Evolutionary conservation across 2,888 invertebrate genomes (phyloP).

Genomic region (Acronicta leporina): DNA sequence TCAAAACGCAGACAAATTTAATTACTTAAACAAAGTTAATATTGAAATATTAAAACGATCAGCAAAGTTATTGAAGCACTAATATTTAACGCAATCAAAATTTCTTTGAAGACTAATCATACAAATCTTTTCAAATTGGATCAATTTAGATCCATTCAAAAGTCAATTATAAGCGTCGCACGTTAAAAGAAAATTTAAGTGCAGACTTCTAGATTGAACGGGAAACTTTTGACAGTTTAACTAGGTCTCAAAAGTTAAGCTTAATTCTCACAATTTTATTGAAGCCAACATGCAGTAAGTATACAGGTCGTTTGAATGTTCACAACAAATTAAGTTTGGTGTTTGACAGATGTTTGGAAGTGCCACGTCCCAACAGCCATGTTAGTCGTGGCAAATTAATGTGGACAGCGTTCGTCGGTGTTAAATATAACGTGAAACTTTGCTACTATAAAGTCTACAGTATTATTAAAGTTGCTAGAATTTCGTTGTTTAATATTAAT

Average conservation of each 20-base stretch:
- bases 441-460: conserved; percentile 26
- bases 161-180: conserved; percentile 58
- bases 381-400: conserved; percentile 41
- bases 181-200: conserved; percentile 49
- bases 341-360: conserved; percentile 37
- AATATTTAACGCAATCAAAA: conserved; percentile 20
- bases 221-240: conserved; percentile 53
- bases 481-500: conserved; percentile 12
- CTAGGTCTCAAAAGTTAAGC: conserved; percentile 38
- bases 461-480: conserved; percentile 24
- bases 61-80: conserved; percentile 20
- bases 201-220: conserved; percentile 50
- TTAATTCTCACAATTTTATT: conserved; percentile 39
- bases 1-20: conserved; percentile 14
- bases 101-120: conserved; percentile 22
- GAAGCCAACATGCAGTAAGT: conserved; percentile 18
- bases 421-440: conserved; percentile 34
- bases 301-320: conserved; percentile 34
- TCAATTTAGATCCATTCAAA: conserved; percentile 45
- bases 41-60: conserved; percentile 21
- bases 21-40: conserved; percentile 22
- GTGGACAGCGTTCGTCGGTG: conserved; percentile 37
- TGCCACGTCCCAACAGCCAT: conserved; percentile 29
- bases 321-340: conserved; percentile 35
- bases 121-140: conserved; percentile 20